Percentiles rank a stretch among this genome's conserved stretches.
Evolutionary conservation across 2,113 vertebrate species (phyloP).

Genomic region (Marcusenius ussheri): DNA sequence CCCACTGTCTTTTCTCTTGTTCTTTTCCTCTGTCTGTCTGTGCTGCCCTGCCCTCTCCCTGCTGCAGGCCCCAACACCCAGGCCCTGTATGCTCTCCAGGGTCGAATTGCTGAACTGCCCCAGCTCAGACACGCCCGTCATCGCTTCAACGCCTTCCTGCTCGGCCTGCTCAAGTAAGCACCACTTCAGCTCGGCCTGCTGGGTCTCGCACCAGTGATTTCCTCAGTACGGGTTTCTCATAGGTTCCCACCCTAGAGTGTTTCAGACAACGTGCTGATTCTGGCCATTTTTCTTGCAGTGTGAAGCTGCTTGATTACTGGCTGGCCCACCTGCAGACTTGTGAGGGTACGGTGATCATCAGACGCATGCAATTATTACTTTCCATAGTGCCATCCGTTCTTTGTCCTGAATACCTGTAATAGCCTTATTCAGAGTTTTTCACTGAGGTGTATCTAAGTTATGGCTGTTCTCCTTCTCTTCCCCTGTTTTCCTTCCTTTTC

Average conservation of each 20-base stretch:
- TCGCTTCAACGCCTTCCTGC: slow-evolving; percentile 85
- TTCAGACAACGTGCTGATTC: background rate
- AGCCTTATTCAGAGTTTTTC: background rate
- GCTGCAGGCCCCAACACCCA: slow-evolving; percentile 62
- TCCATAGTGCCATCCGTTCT: background rate
- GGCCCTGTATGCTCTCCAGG: slow-evolving; percentile 67
- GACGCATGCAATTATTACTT: background rate
- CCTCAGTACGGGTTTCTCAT: background rate
- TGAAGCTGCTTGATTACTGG: slow-evolving; percentile 83
- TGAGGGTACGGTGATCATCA: slow-evolving; percentile 57
- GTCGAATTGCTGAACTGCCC: slow-evolving; percentile 67
- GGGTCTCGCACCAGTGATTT: background rate
- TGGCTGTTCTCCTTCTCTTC: background rate
- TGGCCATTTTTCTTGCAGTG: slow-evolving; percentile 51
- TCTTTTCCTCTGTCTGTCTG: background rate
- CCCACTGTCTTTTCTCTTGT: background rate
- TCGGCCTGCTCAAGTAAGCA: slow-evolving; percentile 89
- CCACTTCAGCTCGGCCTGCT: too few species aligned
- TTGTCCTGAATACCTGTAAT: background rate
- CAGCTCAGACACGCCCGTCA: slow-evolving; percentile 74
- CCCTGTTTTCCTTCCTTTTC: slow-evolving; percentile 13
- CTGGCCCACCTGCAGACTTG: slow-evolving; percentile 79
- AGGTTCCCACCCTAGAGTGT: background rate
- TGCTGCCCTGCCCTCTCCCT: background rate
- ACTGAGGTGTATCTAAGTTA: background rate